Evolutionary conservation across 2,888 invertebrate species (phyloP).

Genomic region (Dioctria linearis): DNA sequence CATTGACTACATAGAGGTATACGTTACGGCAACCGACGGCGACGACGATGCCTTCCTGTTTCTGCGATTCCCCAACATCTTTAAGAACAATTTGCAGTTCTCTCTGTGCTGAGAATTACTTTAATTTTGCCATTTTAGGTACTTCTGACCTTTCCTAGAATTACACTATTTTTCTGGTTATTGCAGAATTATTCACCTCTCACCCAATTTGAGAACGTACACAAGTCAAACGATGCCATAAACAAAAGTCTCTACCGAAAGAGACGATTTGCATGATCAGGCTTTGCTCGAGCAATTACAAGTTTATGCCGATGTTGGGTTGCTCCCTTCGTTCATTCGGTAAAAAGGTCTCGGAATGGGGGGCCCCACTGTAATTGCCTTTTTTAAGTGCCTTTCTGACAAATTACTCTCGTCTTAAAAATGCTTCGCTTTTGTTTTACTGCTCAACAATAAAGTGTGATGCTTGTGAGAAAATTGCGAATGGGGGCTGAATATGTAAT

Average conservation of each 20-base stretch:
- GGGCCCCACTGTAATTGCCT: slow-evolving; percentile 24
- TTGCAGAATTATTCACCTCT: slow-evolving; percentile 32
- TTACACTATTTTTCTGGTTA: slow-evolving; percentile 19
- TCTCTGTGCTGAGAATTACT: too few species aligned
- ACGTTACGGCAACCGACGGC: too few species aligned
- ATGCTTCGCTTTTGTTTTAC: slow-evolving; percentile 32
- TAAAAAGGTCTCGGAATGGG: not conserved
- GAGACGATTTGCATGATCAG: slow-evolving; percentile 42
- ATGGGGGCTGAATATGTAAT: too few species aligned
- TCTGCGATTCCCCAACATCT: too few species aligned
- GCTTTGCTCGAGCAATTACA: not conserved
- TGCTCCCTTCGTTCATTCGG: too few species aligned
- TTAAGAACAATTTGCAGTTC: too few species aligned
- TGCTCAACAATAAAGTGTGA: slow-evolving; percentile 24
- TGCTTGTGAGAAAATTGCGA: not conserved
- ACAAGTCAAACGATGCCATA: slow-evolving; percentile 25
- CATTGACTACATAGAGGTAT: not conserved
- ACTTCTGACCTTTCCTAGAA: slow-evolving; percentile 21
- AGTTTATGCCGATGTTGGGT: not conserved
- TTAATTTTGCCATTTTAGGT: not conserved
- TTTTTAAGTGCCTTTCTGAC: slow-evolving; percentile 30
- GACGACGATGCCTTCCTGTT: too few species aligned
- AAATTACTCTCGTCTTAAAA: slow-evolving; percentile 29
- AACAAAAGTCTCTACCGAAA: slow-evolving; percentile 29
- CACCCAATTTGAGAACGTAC: not conserved